Evolutionary conservation across 2,888 invertebrate genomes (phyloP), one percentile per base, ranked within the genome.

Genomic region (Morinoia aosen): DNA sequence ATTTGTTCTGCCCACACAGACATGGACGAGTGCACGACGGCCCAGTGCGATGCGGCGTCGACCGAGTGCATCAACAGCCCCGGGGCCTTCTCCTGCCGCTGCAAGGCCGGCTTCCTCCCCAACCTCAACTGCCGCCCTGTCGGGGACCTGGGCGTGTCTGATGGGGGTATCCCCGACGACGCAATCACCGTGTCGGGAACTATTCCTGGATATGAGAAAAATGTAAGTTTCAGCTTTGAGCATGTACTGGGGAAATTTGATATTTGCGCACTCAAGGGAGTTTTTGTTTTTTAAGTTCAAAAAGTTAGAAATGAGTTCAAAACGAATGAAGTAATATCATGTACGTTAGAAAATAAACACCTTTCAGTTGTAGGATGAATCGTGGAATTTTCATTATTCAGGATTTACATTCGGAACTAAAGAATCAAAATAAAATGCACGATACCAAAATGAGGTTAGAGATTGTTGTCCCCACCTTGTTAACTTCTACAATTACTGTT

Each of bases 111-210:
- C 90, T 99, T 99, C 97, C 97, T 98, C 0, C 98, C 99, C 11
- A 98, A 98, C 95, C 98, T 98, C 97, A 99, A 99, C 97, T 99
- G 99, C 97, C 98, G 99, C 97, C 99, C 99, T 0, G 98, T 99
- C 76, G 98, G 98, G 11, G 99, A 99, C 97, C 98, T 99, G 95
- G 99, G 99, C 48, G 97, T 98, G 56, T 98, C 98, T 95, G 99
- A 98, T 97, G 99, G 99, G 64, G 99, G 98, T 95, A 98, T 99
- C 97, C 98, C 99, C 0, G 99, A 99, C 97, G 98, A 98, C 97
- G 98, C 99, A 61, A 98, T 99, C 76, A 98, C 98, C 90, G 98
- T 99, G 90, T 99, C 99, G 4, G 98, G 98, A 95, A 98, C 98
- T 95, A 99, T 99, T 97, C 97, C 98, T 96, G 98, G 99, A 97